These are phyloP conservation scores for Capra hircus DNA, from an alignment of 2,113 vertebrate species.

Conservation along the genomic window DNA sequence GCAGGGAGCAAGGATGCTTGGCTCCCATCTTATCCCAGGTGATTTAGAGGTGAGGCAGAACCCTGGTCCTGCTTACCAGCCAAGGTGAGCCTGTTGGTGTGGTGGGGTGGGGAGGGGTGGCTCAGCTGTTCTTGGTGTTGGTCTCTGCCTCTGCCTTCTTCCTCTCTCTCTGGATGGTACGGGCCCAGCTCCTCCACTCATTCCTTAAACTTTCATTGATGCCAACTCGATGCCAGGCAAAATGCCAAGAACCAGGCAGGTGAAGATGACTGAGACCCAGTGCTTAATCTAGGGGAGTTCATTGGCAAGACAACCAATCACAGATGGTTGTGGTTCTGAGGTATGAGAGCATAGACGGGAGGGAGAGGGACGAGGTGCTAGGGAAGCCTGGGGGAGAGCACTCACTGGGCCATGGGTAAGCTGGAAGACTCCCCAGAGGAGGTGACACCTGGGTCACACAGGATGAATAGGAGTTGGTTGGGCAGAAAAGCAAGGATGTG, in stretches of 20 bases:
- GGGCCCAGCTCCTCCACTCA: neutral
- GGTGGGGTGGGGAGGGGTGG: neutral
- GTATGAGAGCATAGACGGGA: neutral
- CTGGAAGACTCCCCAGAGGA: constrained; percentile 12
- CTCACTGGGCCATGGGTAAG: neutral
- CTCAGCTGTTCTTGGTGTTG: neutral
- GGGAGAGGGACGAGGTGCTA: neutral
- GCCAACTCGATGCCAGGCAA: neutral
- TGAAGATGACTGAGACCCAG: neutral
- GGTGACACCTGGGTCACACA: neutral
- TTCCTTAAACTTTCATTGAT: constrained; percentile 1
- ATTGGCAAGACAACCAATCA: neutral
- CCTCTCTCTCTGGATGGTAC: neutral
- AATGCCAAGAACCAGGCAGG: constrained; percentile 37
- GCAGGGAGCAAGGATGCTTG: neutral
- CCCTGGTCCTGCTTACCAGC: neutral
- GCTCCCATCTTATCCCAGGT: neutral
- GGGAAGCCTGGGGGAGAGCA: neutral
- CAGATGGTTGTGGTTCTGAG: neutral
- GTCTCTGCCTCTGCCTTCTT: neutral
- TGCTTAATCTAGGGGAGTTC: neutral
- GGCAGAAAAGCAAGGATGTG: neutral
- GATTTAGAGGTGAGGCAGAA: neutral
- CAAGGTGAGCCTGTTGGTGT: neutral
- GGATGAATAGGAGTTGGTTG: neutral